Conservation (phyloP, 2,888 invertebrate genomes). For the Diaphora mendica region DNA sequence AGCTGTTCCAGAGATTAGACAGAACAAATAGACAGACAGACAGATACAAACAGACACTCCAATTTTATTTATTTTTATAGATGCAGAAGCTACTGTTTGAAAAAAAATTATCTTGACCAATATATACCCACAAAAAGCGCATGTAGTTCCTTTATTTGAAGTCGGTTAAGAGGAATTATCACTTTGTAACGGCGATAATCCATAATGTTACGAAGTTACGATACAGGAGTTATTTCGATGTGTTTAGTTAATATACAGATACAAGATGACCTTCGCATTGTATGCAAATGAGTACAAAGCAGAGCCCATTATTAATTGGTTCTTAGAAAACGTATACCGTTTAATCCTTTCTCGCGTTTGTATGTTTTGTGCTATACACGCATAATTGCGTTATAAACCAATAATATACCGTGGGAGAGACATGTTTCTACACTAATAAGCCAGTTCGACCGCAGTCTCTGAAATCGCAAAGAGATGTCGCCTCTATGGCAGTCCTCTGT, state of each 20-base stretch:
- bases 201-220: neutral
- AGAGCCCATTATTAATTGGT: conserved; percentile 1
- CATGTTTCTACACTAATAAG: too few species aligned
- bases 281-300: conserved; percentile 7
- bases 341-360: neutral
- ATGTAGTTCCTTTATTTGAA: neutral
- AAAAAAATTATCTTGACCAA: too few species aligned
- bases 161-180: neutral
- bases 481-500: too few species aligned
- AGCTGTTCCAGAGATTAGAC: too few species aligned
- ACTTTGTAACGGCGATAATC: neutral
- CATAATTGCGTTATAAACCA: neutral
- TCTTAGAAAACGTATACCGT: neutral
- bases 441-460: too few species aligned
- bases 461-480: too few species aligned
- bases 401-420: neutral
- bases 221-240: neutral
- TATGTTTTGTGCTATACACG: neutral
- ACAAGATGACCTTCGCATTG: conserved; percentile 6
- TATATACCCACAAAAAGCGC: too few species aligned
- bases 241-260: neutral
- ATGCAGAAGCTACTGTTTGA: too few species aligned
- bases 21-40: too few species aligned
- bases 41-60: too few species aligned
- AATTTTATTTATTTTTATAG: too few species aligned